phyloP scores from a whole-genome alignment of 2,797 vertebrate genomes.

The Anguilla anguilla region DNA sequence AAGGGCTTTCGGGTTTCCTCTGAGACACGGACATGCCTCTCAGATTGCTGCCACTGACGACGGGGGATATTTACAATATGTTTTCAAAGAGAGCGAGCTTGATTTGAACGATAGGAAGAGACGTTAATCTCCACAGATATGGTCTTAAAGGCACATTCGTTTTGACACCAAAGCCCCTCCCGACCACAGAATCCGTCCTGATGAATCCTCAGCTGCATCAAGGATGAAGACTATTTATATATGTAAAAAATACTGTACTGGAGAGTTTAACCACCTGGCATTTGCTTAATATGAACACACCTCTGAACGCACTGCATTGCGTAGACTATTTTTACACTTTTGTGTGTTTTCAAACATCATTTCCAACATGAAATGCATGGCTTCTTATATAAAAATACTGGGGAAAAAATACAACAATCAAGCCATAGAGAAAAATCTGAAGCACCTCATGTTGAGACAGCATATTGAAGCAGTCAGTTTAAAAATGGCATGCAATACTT shows the following conservation, averaged over 20 bases:
- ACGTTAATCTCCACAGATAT: conserved; percentile 56
- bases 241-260: conserved; percentile 5
- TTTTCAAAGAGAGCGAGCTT: conserved; percentile 46
- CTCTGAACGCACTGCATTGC: neutral
- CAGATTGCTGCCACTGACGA: conserved; percentile 54
- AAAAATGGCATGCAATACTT: neutral
- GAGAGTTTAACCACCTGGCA: neutral
- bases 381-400: neutral
- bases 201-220: conserved; percentile 16
- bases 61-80: conserved; percentile 62
- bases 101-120: conserved; percentile 61
- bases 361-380: neutral
- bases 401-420: neutral
- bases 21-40: conserved; percentile 55
- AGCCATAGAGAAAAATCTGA: neutral
- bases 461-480: neutral
- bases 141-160: conserved; percentile 61
- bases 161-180: conserved; percentile 42
- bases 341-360: neutral
- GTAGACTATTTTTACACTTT: neutral
- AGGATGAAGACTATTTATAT: neutral
- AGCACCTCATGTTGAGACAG: neutral
- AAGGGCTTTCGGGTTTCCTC: conserved; percentile 44
- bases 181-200: conserved; percentile 35
- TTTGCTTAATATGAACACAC: neutral